Conservation (phyloP, 2,888 invertebrate species). For the Philhelius pedissequus region DNA sequence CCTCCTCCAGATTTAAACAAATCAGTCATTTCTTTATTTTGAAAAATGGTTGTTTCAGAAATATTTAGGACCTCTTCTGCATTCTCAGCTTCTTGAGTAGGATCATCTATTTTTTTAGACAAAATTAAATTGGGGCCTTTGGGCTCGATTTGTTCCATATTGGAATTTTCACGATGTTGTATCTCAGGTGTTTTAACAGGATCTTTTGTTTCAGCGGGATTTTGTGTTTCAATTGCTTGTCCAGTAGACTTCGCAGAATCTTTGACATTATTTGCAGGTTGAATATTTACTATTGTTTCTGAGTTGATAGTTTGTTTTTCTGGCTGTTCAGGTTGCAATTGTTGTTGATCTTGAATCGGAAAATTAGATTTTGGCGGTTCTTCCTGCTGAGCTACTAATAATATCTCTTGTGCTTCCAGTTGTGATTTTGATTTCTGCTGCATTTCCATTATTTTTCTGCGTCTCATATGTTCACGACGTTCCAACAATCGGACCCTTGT, state of each 20-base stretch:
- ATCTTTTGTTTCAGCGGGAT: neutral
- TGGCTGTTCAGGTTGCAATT: neutral
- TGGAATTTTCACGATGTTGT: neutral
- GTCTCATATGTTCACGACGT: constrained; percentile 89
- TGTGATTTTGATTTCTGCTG: constrained; percentile 38
- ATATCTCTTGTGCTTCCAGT: neutral
- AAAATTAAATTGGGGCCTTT: constrained; percentile 73
- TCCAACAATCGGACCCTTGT: constrained; percentile 89
- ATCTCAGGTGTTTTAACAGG: neutral
- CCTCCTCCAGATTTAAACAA: constrained; percentile 78
- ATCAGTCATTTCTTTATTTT: constrained; percentile 70
- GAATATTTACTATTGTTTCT: constrained; percentile 22
- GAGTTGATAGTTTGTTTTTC: neutral
- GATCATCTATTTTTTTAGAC: constrained; percentile 69
- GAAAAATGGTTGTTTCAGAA: constrained; percentile 1
- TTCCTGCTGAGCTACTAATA: neutral
- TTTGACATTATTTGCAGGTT: neutral
- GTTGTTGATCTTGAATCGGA: neutral
- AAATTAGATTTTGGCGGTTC: neutral
- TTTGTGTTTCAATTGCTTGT: neutral
- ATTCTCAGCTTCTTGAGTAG: neutral
- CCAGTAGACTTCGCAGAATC: neutral
- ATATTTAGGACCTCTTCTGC: neutral
- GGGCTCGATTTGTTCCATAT: constrained; percentile 46
- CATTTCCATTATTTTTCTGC: constrained; percentile 76